phyloP scores from a whole-genome alignment of 2,797 vertebrate genomes.

The Channa striata region DNA sequence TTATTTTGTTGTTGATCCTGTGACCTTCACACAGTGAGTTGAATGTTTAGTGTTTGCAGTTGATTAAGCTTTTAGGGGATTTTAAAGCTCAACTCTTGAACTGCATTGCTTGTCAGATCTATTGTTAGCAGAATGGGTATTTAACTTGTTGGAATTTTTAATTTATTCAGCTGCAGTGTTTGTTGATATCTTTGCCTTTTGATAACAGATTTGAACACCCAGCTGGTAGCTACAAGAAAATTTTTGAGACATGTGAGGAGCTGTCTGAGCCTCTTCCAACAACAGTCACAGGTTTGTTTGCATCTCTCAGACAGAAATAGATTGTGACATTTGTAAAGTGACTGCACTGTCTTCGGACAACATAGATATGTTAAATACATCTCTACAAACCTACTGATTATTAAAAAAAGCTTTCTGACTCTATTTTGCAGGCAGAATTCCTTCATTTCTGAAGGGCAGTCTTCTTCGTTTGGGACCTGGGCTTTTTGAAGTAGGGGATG shows the following conservation, averaged over 20 bases:
- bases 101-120: slow-evolving; percentile 12
- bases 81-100: slow-evolving; percentile 28
- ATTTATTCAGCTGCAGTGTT: slow-evolving; percentile 7
- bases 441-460: slow-evolving; percentile 92
- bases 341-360: background rate
- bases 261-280: slow-evolving; percentile 91
- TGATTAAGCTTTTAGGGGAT: slow-evolving; percentile 9
- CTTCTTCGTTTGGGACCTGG: slow-evolving; percentile 95
- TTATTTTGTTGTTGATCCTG: slow-evolving; percentile 10
- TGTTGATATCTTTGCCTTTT: slow-evolving; percentile 23
- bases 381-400: background rate
- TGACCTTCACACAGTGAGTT: slow-evolving; percentile 19
- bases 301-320: slow-evolving; percentile 37
- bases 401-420: background rate
- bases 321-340: background rate
- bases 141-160: background rate
- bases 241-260: slow-evolving; percentile 97
- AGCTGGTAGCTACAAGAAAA: slow-evolving; percentile 94
- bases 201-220: slow-evolving; percentile 93
- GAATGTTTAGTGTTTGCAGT: slow-evolving; percentile 13
- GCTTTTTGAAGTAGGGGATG: slow-evolving; percentile 93
- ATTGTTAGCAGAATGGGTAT: background rate
- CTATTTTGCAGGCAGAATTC: slow-evolving; percentile 87
- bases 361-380: background rate
- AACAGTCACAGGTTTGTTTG: slow-evolving; percentile 90